Percentiles rank a stretch among this genome's conserved stretches.
Conservation (phyloP, 2,888 invertebrate genomes). For the Cecidostiba fungosa region DNA sequence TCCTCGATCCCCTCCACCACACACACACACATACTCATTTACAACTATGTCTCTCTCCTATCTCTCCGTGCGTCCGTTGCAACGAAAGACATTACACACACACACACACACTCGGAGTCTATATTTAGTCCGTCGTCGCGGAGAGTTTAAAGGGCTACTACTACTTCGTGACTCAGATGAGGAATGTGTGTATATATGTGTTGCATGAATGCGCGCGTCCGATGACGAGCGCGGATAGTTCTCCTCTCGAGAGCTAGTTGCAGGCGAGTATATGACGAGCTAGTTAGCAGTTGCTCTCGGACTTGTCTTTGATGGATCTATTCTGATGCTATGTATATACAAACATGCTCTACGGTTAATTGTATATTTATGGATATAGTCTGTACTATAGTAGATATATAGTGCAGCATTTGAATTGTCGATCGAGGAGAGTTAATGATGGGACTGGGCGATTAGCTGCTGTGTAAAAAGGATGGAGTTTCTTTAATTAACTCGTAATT, state of each 20-base stretch:
- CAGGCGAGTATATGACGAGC: neutral
- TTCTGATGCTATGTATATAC: neutral
- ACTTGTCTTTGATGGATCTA: constrained; percentile 16
- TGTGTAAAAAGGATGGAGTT: no score
- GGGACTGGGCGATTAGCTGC: no score
- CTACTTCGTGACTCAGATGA: neutral
- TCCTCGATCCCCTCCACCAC: neutral
- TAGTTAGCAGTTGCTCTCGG: neutral
- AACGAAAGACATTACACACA: neutral
- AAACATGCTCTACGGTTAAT: neutral
- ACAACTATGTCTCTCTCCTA: neutral
- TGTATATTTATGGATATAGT: no score
- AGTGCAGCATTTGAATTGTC: no score
- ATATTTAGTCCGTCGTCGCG: constrained; percentile 28
- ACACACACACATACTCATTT: neutral
- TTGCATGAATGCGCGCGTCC: constrained; percentile 1
- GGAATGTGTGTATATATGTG: neutral
- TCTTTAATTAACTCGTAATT: no score
- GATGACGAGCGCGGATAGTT: neutral
- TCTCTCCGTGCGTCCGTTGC: neutral
- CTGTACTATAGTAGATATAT: no score
- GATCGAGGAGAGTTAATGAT: no score
- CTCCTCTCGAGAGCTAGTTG: neutral
- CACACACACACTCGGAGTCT: neutral
- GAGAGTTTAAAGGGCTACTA: constrained; percentile 11